phyloP scores from a whole-genome alignment of 2,113 vertebrate species.

The Nycticebus coucang region DNA sequence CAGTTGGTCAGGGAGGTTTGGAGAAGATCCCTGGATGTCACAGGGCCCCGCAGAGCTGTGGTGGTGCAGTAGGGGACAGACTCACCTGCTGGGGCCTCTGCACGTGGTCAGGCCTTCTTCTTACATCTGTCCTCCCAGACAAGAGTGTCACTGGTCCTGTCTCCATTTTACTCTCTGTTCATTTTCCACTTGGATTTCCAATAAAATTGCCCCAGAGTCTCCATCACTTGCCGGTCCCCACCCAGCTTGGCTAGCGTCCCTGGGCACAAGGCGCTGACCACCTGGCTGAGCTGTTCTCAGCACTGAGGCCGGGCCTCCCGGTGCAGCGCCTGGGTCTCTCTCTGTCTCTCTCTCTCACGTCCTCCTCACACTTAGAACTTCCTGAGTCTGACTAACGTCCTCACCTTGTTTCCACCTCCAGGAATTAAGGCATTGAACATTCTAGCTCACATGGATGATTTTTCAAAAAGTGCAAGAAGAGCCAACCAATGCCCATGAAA shows the following conservation, averaged over 20 bases:
- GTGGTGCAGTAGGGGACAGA: neutral
- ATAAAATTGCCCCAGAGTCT: neutral
- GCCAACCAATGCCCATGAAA: accelerated
- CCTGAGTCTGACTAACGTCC: no score
- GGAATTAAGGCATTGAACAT: neutral
- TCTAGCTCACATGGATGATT: neutral
- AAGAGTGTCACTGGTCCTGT: neutral
- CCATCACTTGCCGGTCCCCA: accelerated
- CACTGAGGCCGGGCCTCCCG: neutral
- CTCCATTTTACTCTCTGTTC: neutral
- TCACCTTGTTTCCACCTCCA: no score
- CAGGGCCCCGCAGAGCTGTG: accelerated
- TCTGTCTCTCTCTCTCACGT: accelerated
- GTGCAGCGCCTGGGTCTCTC: neutral
- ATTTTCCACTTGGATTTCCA: neutral
- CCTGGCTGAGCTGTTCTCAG: accelerated
- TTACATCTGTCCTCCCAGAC: neutral
- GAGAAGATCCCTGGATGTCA: neutral
- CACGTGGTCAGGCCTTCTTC: neutral
- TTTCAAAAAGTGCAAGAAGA: neutral
- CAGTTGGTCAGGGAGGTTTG: neutral
- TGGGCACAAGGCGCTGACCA: accelerated
- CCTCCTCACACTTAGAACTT: no score
- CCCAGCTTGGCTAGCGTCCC: neutral
- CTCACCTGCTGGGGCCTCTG: no score